These are phyloP conservation scores for Chloropsis cyanopogon DNA, from an alignment of 2,113 vertebrate genomes.

Conservation along the genomic window DNA sequence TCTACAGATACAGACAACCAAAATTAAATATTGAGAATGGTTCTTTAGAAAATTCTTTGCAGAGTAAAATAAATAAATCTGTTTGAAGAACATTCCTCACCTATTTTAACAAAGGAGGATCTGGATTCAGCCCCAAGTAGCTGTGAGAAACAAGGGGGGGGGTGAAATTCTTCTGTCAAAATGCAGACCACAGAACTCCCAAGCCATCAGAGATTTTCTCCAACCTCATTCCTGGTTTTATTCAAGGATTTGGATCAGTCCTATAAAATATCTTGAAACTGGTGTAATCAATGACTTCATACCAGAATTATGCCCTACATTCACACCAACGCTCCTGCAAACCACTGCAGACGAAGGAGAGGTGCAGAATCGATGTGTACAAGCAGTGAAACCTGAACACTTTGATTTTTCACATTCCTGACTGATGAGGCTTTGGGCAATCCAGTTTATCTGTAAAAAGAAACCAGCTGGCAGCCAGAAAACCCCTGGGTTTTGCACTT, in stretches of 20 bases:
- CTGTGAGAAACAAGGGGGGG: background rate
- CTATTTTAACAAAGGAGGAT: background rate
- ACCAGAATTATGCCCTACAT: background rate
- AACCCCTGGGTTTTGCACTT: background rate
- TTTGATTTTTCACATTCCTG: slow-evolving; percentile 11
- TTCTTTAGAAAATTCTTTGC: background rate
- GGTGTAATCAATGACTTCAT: background rate
- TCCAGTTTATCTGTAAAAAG: background rate
- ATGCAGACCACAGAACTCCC: background rate
- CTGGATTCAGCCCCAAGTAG: background rate
- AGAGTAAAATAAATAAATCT: background rate
- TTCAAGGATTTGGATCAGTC: background rate
- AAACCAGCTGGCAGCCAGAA: background rate
- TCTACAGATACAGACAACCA: background rate
- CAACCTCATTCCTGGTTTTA: background rate
- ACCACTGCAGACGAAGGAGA: background rate
- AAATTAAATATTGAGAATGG: background rate
- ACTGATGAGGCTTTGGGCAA: background rate
- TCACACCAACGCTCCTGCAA: background rate
- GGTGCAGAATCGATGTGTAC: background rate
- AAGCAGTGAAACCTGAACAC: background rate
- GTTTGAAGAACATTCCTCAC: background rate
- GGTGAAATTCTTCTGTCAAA: background rate
- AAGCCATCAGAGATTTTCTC: background rate
- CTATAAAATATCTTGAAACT: background rate